Percentiles rank a stretch among this genome's conserved stretches.
These are phyloP conservation scores for Paramormyrops kingsleyae DNA, from an alignment of 2,113 vertebrate species.

Conservation along the genomic window DNA sequence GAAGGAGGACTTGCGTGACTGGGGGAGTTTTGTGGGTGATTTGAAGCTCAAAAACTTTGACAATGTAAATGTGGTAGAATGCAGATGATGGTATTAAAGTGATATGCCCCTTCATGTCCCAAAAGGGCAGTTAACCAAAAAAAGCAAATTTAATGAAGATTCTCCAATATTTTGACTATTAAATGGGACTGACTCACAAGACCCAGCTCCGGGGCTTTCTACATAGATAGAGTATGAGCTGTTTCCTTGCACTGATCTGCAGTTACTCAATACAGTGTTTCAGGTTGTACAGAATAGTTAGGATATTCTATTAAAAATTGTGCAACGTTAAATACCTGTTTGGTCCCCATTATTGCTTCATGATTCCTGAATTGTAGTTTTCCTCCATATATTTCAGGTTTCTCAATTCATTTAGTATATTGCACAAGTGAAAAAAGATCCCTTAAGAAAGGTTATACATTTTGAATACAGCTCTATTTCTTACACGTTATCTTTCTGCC, in stretches of 20 bases:
- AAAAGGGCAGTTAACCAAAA: not conserved
- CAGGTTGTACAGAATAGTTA: constrained; percentile 95
- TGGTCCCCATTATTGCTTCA: not conserved
- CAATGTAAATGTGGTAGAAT: not conserved
- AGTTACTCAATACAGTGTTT: constrained; percentile 85
- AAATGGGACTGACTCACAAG: constrained; percentile 41
- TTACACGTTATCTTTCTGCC: not conserved
- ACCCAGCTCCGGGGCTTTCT: constrained; percentile 62
- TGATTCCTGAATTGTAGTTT: constrained; percentile 5
- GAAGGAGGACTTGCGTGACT: not conserved
- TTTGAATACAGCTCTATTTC: not conserved
- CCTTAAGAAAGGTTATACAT: not conserved
- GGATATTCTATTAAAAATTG: constrained; percentile 98
- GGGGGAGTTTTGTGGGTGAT: not conserved
- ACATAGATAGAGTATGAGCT: constrained; percentile 70
- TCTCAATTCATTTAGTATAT: not conserved
- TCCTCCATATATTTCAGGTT: not conserved
- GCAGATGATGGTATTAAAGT: not conserved
- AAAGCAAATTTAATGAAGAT: not conserved
- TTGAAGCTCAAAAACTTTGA: not conserved
- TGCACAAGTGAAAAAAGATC: not conserved
- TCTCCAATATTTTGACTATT: constrained; percentile 16
- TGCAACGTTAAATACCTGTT: constrained; percentile 61
- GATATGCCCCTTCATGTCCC: not conserved
- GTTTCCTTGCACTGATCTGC: constrained; percentile 81